Evolutionary conservation across 2,888 invertebrate species (phyloP), one percentile per base, ranked within the genome.

Genomic region (Sarcophaga variegata): DNA sequence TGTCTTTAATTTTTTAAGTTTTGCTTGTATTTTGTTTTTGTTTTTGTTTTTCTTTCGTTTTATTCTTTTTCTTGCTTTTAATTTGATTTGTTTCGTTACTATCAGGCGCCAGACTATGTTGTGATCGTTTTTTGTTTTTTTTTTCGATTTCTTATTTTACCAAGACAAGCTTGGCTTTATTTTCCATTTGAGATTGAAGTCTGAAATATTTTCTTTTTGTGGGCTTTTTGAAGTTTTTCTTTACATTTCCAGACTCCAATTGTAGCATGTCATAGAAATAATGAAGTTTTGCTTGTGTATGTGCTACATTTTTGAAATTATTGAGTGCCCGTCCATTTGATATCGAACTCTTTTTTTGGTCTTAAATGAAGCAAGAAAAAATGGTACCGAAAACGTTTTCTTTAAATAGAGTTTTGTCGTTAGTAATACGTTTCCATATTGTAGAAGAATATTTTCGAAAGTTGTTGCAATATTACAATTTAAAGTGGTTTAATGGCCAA

Each of bases 81-180:
- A 88, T 88, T 88, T 88, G 88, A 88, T 88, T 86, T 89, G 90
- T 90, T 91, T 90, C 71, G 70, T 83, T 74, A 82, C 91, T 90
- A 91, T 91, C 92, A 90, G 92, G 91, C 91, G 92, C 92, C 92
- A 91, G 89, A 87, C 81, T 71, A 87, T 84, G 87, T 87, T 84
- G 79, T 81, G 67, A 64, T 80, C 72, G 74, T 79, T 74, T 62
- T 62, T 76, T 45, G 22, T 12, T 62, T 17, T 60, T 20, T 72
- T 22, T 22, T 20, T 62, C 66, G 14, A 59, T 76, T 64, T 10
- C 64, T 22, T 71, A 14, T 70, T 64, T 54, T 59, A 25, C 25
- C 4, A 54, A 54, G 54, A 17, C 54, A 54, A 66, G 20, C 20
- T 59, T 74, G 47, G 25, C 63, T 75, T 81, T 70, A 25, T 81